Base-by-base conservation (phyloP, 2,113 vertebrate species). In the Pelmatolapia mariae region DNA sequence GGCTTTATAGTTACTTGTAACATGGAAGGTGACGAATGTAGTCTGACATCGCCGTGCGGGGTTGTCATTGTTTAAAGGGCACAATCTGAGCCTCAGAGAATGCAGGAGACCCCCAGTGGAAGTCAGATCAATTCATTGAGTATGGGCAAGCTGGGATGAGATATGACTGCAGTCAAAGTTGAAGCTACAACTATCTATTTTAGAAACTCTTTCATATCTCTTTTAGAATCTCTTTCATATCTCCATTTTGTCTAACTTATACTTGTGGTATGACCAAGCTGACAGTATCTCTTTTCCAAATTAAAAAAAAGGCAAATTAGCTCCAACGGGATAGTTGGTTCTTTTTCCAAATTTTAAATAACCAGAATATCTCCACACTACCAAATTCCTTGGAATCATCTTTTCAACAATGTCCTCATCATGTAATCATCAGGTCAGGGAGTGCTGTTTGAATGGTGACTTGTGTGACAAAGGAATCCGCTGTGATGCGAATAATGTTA, bases 21-120 rank as follows among this genome's bases (percentile, higher is more conserved):
- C 66, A 76, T 78, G 83, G 45, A 93, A 92, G 91, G 92, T 92
- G 88, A 92, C 7, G 83, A 84, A 89, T 91, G 80, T 91, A 45
- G 81, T 83, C 31, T 66, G 87, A 78, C 87, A 80, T 87, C 50
- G 33, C n/a, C 6, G 0, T 54, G 82, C 7, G 15, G 89, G 84
- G 84, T 84, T 89, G 87, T 84, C 89, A 73, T 18, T 82, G 52
- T 83, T 83, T 84, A 85, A 94, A 92, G 59, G 66, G 18, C 89
- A 91, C 18, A 31, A 53, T 86, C 86, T 90, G 85, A 85, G 61
- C 81, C 71, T 87, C 88, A 87, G 88, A 85, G 66, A 85, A 56
- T 45, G 16, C 45, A 22, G 87, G 31, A 73, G 68, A 86, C n/a
- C 87, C 61, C 59, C 68, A 8, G 12, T 47, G 52, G 52, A 45